Percentiles rank a stretch among this genome's conserved stretches.
Conservation (phyloP, 2,797 vertebrate genomes). For the Mormyrops boulengeri region DNA sequence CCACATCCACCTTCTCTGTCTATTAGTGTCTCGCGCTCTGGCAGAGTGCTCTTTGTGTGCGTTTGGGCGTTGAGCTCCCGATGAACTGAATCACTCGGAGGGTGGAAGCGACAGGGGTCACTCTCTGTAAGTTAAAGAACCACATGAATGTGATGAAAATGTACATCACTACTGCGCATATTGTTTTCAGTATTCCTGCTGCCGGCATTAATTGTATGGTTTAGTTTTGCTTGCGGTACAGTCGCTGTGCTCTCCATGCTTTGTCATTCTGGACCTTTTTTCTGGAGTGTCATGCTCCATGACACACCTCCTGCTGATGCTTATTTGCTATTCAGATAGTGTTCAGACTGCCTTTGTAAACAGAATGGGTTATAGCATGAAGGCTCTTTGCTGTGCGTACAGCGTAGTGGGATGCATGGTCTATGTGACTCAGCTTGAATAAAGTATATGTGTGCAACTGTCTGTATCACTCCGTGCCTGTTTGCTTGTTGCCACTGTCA, state of each 20-base stretch:
- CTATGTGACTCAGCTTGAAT: not conserved
- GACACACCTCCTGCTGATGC: not conserved
- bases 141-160: not conserved
- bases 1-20: not conserved
- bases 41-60: not conserved
- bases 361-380: not conserved
- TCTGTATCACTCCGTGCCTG: not conserved
- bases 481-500: conserved; percentile 35
- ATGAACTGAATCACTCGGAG: not conserved
- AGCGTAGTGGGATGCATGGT: not conserved
- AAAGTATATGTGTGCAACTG: not conserved
- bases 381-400: not conserved
- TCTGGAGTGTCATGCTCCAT: not conserved
- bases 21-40: not conserved
- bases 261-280: not conserved
- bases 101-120: not conserved
- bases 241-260: not conserved
- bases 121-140: not conserved
- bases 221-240: not conserved
- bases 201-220: not conserved
- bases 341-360: not conserved
- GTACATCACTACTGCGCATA: not conserved
- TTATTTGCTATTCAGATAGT: not conserved
- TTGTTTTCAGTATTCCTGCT: not conserved
- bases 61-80: not conserved